Evolutionary conservation across 2,888 invertebrate species (phyloP).

Genomic region (Tanypteryx hageni): DNA sequence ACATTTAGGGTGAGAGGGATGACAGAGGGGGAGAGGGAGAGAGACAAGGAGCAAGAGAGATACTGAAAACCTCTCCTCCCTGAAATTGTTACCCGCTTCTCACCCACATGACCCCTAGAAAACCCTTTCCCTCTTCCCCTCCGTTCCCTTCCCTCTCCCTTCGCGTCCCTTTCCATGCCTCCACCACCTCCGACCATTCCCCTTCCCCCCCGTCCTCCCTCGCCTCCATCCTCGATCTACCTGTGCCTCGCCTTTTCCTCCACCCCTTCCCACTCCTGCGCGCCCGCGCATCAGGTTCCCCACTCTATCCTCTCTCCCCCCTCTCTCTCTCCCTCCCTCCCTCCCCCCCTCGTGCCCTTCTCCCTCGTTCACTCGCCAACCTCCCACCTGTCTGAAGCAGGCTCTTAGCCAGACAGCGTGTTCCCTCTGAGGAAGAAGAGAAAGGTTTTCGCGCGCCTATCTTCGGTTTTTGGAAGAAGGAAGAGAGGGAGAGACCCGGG

Average conservation of each 20-base stretch:
- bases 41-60: background rate
- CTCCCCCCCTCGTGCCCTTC: background rate
- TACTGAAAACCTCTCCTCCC: background rate
- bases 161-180: background rate
- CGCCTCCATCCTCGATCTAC: background rate
- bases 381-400: slow-evolving; percentile 32
- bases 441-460: background rate
- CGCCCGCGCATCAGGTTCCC: slow-evolving; percentile 15
- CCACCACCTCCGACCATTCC: slow-evolving; percentile 4
- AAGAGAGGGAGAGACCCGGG: background rate
- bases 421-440: slow-evolving; percentile 4
- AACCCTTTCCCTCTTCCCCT: background rate
- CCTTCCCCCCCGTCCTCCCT: background rate
- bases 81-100: background rate
- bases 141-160: background rate
- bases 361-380: background rate
- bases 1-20: background rate
- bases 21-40: background rate
- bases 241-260: slow-evolving; percentile 10
- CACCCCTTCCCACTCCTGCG: background rate
- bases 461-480: background rate
- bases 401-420: slow-evolving; percentile 32
- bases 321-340: background rate
- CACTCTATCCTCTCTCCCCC: background rate
- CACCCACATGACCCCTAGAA: background rate